Evolutionary conservation across 2,888 invertebrate genomes (phyloP).

Genomic region (Catocala fraxini): DNA sequence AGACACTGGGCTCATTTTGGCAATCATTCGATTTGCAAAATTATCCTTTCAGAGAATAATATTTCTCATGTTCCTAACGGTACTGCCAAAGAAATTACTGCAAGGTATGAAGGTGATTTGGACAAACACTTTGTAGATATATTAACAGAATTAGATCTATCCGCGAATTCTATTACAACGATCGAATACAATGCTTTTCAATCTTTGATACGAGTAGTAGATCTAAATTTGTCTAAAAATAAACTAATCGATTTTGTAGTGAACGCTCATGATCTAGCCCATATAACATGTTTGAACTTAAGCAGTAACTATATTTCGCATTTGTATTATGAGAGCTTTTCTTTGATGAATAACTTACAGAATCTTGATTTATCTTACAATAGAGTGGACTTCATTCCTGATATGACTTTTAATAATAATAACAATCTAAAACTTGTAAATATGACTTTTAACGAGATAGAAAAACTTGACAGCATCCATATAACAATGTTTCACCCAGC

Average conservation of each 20-base stretch:
- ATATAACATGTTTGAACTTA: constrained; percentile 71
- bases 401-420: constrained; percentile 64
- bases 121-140: constrained; percentile 55
- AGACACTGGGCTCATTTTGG: constrained; percentile 77
- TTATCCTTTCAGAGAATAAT: constrained; percentile 71
- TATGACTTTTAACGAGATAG: constrained; percentile 70
- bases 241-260: constrained; percentile 66
- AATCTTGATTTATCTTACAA: constrained; percentile 79
- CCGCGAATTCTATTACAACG: constrained; percentile 68
- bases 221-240: constrained; percentile 73
- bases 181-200: constrained; percentile 76
- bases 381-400: constrained; percentile 66
- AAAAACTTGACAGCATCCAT: constrained; percentile 59
- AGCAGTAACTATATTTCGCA: constrained; percentile 67
- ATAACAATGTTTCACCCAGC: constrained; percentile 70
- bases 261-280: constrained; percentile 64
- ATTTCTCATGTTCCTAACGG: constrained; percentile 69
- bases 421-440: constrained; percentile 70
- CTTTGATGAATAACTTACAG: constrained; percentile 69
- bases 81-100: constrained; percentile 55
- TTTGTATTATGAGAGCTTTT: constrained; percentile 69
- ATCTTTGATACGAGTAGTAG: constrained; percentile 62
- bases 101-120: constrained; percentile 54
- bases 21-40: constrained; percentile 68
- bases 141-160: constrained; percentile 73